Evolutionary conservation across 2,888 invertebrate species (phyloP), one percentile per base, ranked within the genome.

Genomic region (Anthophora plumipes): DNA sequence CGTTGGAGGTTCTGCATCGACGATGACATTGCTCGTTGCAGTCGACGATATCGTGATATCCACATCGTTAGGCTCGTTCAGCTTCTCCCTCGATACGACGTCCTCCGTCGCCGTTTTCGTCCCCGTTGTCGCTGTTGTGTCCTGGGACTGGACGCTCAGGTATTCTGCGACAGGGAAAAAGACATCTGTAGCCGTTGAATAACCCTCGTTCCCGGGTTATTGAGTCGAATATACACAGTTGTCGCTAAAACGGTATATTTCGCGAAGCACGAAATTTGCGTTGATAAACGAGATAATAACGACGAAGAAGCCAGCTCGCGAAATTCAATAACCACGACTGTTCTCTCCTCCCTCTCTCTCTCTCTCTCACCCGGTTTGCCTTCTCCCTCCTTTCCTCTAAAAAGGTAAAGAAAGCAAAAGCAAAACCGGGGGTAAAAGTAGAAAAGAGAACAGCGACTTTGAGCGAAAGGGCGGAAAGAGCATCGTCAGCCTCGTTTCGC

Each of bases 281-380:
- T 17, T 46, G 17, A 46, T 46, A 46, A 46, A 31, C 31, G 31
- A 31, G 31, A 31, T 31, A 31, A 31, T 63, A 74, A 71, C 68
- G 68, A 61, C 5, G 69, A 50, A 68, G 63, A 46, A 25, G n/a
- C 46, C 68, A 68, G 57, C 46, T 67, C 43, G 48, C 11, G 71
- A 78, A 74, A 79, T 75, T 64, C 68, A 69, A 82, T 82, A 80
- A 75, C 63, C 66, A 50, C 57, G 14, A 39, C 7, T 20, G 31
- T 43, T 37, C 50, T 64, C 20, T 12, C 22, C 43, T 4, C 17
- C 11, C 0, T 11, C 46, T 9, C 11, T 41, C 8, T 6, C 4
- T 3, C 12, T 43, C 43, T 43, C 43, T 43, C 12, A 8, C 12
- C 9, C 43, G 43, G 12, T 43, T 11, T n/a, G n/a, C n/a, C n/a